Conservation (phyloP, 1,140 invertebrate species). For the Procambarus clarkii region DNA sequence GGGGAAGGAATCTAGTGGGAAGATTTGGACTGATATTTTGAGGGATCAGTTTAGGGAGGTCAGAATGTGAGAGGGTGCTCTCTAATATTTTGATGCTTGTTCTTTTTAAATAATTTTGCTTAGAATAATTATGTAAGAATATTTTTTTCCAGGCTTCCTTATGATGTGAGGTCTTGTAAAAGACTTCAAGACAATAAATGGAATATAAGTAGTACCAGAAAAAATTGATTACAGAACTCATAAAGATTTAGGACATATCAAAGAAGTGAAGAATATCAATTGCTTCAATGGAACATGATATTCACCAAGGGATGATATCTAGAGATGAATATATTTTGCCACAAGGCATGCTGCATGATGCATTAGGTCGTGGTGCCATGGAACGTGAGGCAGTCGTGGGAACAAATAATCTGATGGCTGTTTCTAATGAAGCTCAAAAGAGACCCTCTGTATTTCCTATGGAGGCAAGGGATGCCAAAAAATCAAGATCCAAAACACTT, state of each 20-base stretch:
- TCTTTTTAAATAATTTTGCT: too few relatives aligned
- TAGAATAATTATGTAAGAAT: too few relatives aligned
- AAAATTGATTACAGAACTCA: neutral
- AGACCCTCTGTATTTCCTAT: conserved; percentile 11
- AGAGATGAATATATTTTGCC: conserved; percentile 19
- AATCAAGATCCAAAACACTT: conserved; percentile 27
- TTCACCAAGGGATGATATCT: conserved; percentile 5
- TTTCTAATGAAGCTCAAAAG: conserved; percentile 13
- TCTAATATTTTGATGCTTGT: too few relatives aligned
- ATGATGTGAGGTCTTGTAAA: neutral
- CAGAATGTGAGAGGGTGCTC: too few relatives aligned
- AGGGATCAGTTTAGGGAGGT: too few relatives aligned
- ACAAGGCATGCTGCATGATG: neutral
- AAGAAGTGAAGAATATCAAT: neutral
- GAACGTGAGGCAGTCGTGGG: neutral
- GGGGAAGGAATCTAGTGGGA: too few relatives aligned
- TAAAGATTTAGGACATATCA: neutral
- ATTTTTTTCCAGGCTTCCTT: neutral
- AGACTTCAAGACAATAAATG: neutral
- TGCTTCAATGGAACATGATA: conserved; percentile 8
- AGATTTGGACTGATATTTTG: too few relatives aligned
- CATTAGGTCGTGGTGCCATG: neutral
- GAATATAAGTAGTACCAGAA: neutral
- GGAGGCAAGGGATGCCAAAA: conserved; percentile 35
- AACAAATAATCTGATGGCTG: neutral